Percentiles rank a stretch among this genome's conserved stretches.
phyloP scores from a whole-genome alignment of 2,888 invertebrate species.

The Loripinus fragilis region DNA sequence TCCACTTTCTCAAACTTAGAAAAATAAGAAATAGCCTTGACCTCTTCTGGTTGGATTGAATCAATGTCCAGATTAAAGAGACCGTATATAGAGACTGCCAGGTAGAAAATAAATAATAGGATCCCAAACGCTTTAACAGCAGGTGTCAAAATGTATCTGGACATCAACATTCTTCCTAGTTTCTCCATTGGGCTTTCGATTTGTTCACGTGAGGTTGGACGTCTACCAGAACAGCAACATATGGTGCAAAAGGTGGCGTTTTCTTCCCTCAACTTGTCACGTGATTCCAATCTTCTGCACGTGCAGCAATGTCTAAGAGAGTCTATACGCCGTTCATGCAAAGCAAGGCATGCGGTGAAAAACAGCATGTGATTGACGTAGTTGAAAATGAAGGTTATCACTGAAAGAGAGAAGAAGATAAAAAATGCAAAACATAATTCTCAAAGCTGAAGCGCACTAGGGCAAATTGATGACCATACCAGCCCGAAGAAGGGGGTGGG shows the following conservation, averaged over 20 bases:
- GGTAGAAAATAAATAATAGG: not conserved
- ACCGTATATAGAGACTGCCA: not conserved
- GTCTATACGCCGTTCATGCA: constrained; percentile 53
- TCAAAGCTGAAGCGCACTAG: too few species aligned
- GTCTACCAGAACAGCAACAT: constrained; percentile 47
- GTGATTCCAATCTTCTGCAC: constrained; percentile 40
- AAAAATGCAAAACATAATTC: too few species aligned
- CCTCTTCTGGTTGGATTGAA: constrained; percentile 3
- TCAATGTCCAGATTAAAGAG: not conserved
- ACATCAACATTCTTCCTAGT: constrained; percentile 15
- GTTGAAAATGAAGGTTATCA: constrained; percentile 41
- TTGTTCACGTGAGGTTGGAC: constrained; percentile 40
- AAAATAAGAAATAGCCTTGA: constrained; percentile 9
- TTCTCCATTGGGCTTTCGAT: constrained; percentile 39
- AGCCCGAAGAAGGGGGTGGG: too few species aligned
- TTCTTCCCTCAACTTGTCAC: constrained; percentile 30
- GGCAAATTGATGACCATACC: too few species aligned
- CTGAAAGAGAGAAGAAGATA: constrained; percentile 30
- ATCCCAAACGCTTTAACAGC: not conserved
- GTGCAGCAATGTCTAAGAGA: constrained; percentile 43
- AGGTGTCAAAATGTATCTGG: constrained; percentile 1
- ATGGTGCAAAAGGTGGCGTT: constrained; percentile 35
- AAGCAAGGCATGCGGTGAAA: constrained; percentile 41
- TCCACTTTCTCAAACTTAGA: not conserved
- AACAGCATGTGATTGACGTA: constrained; percentile 47